Base-by-base conservation (phyloP, 2,797 vertebrate genomes). In the Leptodactylus fallax region DNA sequence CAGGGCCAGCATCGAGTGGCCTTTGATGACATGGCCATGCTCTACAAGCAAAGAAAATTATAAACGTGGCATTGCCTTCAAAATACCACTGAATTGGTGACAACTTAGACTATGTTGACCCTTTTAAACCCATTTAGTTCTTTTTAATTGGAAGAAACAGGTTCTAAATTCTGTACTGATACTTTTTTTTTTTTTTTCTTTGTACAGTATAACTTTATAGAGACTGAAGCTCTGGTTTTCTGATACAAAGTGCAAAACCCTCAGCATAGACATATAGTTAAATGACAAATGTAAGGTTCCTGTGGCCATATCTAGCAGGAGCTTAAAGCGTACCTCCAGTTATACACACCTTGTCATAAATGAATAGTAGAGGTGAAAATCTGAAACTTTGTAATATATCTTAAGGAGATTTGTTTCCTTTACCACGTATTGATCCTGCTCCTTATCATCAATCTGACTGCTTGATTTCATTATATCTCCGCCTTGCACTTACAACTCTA, bases 21-120 rank as follows among this genome's bases (percentile, higher is more conserved):
- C 63, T 60, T 90, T 55, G 87, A 93, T 14, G 92, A 93, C 16
- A 3, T 85, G 19, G 72, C 23, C 82, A 16, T 1, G 11, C 7
- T 71, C 19, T 53, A 60, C 69, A 23, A 83, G 19, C 51, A 74
- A 4, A 61, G 49, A 74, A 80, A 65, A 53, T 61, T 81, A 49
- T 80, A 71, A 67, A 45, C 11, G 60, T 58, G 6, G 6, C 5
- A 45, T 16, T 81, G 17, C 8, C 36, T 67, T 74, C 10, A 21
- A 49, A 49, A 49, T n/a, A 74, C 10, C 45, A 47, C 45, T 49
- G 19, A 74, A 74, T 8, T 49, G 17, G 19, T 21, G 16, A 74
- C 17, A 74, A 1, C 36, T 47, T 36, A 63, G 11, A 11, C 12
- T 25, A 23, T 11, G 63, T 25, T 3, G 4, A 65, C 23, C 10